phyloP scores from a whole-genome alignment of 2,797 vertebrate genomes.

The Otolemur crassicaudatus region DNA sequence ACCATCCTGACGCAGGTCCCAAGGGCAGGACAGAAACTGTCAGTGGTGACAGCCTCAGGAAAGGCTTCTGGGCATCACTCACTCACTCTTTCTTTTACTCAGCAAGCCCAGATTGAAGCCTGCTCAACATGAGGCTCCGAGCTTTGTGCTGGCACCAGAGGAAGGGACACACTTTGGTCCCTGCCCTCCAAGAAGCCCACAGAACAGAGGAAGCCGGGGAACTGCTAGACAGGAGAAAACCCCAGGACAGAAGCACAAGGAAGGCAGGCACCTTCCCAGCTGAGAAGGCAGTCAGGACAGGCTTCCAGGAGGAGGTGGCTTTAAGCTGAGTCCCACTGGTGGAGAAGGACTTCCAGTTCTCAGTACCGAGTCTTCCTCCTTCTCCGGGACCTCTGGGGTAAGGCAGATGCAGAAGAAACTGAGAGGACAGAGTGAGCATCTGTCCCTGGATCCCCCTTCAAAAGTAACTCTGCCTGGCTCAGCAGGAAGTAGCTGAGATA shows the following conservation, averaged over 20 bases:
- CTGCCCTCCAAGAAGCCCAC: not conserved
- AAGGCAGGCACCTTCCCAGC: not conserved
- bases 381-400: not conserved
- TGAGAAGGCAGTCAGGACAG: rapidly evolving
- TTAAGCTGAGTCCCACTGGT: too few relatives aligned
- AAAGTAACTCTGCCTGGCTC: not conserved
- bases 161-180: not conserved
- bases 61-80: not conserved
- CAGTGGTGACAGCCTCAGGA: not conserved
- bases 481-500: not conserved
- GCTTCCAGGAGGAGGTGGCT: not conserved
- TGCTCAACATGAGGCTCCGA: rapidly evolving
- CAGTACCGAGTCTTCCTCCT: not conserved
- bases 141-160: not conserved
- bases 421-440: not conserved
- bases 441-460: rapidly evolving
- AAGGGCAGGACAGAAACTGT: not conserved
- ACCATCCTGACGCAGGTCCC: not conserved
- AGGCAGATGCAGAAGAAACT: not conserved
- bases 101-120: not conserved
- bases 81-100: too few relatives aligned
- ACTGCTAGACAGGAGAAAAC: not conserved
- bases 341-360: rapidly evolving
- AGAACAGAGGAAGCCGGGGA: not conserved
- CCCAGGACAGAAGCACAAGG: not conserved